Percentiles rank a stretch among this genome's conserved stretches.
phyloP scores from a whole-genome alignment of 2,797 vertebrate genomes.

The Hippopotamyrus pictus region DNA sequence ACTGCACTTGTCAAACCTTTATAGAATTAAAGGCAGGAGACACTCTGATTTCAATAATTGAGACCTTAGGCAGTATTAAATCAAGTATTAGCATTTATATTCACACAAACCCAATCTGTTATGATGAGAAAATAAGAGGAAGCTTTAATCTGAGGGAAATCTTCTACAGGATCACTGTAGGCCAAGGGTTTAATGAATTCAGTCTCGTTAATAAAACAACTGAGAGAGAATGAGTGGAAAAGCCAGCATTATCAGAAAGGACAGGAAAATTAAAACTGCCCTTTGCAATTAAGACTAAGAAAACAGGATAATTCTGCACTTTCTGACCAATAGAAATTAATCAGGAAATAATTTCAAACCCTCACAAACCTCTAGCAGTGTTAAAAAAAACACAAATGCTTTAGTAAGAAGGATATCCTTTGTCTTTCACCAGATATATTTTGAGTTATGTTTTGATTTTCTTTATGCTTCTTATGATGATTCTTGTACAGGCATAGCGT shows the following conservation, averaged over 20 bases:
- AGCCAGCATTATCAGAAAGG: background rate
- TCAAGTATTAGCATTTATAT: constrained; percentile 40
- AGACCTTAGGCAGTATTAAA: constrained; percentile 12
- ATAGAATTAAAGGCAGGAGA: background rate
- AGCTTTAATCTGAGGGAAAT: constrained; percentile 35
- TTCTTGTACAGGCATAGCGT: background rate
- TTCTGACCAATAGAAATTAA: background rate
- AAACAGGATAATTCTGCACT: background rate
- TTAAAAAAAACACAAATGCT: background rate
- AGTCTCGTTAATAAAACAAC: constrained; percentile 28
- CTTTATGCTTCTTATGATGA: background rate
- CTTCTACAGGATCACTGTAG: constrained; percentile 21
- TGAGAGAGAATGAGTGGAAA: background rate
- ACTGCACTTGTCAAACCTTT: constrained; percentile 11
- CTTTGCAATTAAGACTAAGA: background rate
- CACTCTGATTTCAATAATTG: constrained; percentile 10
- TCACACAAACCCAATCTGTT: constrained; percentile 34
- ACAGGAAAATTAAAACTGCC: background rate
- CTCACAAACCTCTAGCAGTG: background rate
- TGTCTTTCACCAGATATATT: background rate
- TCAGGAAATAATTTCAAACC: background rate
- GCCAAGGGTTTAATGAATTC: constrained; percentile 31
- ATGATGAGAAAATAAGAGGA: constrained; percentile 37
- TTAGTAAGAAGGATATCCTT: background rate
- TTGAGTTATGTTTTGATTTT: background rate